Percentiles rank a stretch among this genome's conserved stretches.
Evolutionary conservation across 2,797 vertebrate genomes (phyloP).

Genomic region (Rhincodon typus): DNA sequence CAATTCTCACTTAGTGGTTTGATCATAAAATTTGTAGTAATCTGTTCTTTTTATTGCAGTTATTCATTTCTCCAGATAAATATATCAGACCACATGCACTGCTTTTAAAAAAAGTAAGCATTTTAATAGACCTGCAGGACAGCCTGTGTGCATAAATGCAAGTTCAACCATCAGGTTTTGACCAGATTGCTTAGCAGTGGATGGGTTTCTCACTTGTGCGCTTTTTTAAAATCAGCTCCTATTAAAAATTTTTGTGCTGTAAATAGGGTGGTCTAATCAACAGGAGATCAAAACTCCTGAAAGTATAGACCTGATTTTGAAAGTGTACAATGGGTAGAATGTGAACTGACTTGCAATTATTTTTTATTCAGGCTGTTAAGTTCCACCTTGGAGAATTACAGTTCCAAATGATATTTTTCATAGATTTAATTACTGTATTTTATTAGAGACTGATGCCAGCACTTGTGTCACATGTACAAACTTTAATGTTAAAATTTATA

Average conservation of each 20-base stretch:
- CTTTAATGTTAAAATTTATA: neutral
- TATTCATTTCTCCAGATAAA: neutral
- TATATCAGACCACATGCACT: neutral
- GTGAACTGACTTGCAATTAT: neutral
- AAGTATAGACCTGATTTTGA: neutral
- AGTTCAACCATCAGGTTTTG: neutral
- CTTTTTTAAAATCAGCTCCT: neutral
- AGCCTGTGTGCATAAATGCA: neutral
- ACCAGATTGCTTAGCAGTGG: neutral
- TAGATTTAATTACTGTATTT: neutral
- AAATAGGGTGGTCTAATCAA: neutral
- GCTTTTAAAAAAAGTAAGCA: too few relatives aligned
- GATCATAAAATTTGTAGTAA: neutral
- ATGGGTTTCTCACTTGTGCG: neutral
- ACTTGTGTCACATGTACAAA: neutral
- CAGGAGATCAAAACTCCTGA: neutral
- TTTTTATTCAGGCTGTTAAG: constrained; percentile 3
- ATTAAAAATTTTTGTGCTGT: neutral
- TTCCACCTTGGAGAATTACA: neutral
- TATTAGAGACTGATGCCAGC: neutral
- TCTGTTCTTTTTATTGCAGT: neutral
- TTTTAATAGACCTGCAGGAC: neutral
- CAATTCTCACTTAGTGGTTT: neutral
- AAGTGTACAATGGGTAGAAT: neutral
- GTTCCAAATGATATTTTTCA: neutral